Conservation (phyloP, 2,797 vertebrate genomes). For the Channa striata region DNA sequence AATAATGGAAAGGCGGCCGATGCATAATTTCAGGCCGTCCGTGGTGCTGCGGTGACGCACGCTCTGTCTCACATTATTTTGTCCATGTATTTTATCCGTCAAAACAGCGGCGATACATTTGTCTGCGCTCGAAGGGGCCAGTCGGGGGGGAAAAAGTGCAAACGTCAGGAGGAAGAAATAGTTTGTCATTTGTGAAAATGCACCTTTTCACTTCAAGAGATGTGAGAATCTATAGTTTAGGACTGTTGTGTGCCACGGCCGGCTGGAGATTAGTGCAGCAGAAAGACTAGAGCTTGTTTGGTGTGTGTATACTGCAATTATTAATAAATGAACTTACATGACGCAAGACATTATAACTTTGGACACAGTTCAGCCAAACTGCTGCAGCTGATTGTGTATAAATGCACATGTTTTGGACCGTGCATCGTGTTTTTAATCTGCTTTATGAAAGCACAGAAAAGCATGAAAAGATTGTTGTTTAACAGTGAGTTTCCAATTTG, state of each 20-base stretch:
- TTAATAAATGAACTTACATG: no score
- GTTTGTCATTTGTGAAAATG: no score
- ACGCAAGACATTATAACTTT: no score
- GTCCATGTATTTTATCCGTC: constrained; percentile 15
- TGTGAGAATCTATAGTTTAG: no score
- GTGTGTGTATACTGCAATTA: no score
- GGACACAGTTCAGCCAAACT: no score
- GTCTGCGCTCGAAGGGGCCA: constrained; percentile 4
- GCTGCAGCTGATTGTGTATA: no score
- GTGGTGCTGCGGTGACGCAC: constrained; percentile 29
- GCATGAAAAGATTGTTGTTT: neutral
- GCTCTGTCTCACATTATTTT: constrained; percentile 35
- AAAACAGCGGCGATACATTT: constrained; percentile 16
- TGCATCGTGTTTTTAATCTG: neutral
- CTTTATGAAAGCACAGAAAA: neutral
- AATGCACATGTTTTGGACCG: no score
- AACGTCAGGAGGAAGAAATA: constrained; percentile 5
- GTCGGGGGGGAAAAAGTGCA: neutral
- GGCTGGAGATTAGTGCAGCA: no score
- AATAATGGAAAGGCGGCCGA: constrained; percentile 51
- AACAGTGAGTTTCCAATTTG: neutral
- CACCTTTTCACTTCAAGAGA: no score
- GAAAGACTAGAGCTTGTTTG: no score
- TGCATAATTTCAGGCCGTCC: constrained; percentile 23
- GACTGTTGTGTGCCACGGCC: no score